Percentiles rank a stretch among this genome's conserved stretches.
phyloP scores from a whole-genome alignment of 2,888 invertebrate genomes.

The Cephalotes varians region DNA sequence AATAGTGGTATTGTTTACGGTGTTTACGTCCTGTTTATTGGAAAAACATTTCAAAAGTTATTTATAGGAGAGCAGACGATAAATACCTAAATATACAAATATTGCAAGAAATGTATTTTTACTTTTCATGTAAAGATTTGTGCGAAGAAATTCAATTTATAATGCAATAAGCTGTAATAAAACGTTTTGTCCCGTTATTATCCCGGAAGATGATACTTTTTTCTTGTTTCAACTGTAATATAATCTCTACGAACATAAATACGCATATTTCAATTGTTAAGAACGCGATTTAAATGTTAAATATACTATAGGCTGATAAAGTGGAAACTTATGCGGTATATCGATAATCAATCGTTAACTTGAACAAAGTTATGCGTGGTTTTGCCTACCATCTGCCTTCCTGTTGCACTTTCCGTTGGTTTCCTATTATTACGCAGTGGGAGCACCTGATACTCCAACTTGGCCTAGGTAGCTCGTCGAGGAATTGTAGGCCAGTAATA shows the following conservation, averaged over 20 bases:
- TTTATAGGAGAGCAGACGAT: neutral
- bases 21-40: no score
- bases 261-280: neutral
- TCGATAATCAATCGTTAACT: conserved; percentile 49
- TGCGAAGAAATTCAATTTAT: neutral
- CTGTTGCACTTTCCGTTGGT: conserved; percentile 51
- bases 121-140: neutral
- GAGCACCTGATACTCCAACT: conserved; percentile 46
- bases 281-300: conserved; percentile 6
- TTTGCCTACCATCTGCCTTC: conserved; percentile 40
- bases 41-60: neutral
- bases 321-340: conserved; percentile 21
- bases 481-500: conserved; percentile 39
- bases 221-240: neutral
- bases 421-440: conserved; percentile 50
- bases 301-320: conserved; percentile 4
- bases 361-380: conserved; percentile 33
- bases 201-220: neutral
- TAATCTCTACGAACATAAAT: neutral
- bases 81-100: neutral
- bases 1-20: no score
- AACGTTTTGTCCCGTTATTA: neutral
- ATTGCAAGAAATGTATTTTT: neutral
- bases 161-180: neutral
- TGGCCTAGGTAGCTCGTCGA: conserved; percentile 11